These are phyloP conservation scores for Xanthia icteritia DNA, from an alignment of 2,888 invertebrate genomes.

Conservation along the genomic window DNA sequence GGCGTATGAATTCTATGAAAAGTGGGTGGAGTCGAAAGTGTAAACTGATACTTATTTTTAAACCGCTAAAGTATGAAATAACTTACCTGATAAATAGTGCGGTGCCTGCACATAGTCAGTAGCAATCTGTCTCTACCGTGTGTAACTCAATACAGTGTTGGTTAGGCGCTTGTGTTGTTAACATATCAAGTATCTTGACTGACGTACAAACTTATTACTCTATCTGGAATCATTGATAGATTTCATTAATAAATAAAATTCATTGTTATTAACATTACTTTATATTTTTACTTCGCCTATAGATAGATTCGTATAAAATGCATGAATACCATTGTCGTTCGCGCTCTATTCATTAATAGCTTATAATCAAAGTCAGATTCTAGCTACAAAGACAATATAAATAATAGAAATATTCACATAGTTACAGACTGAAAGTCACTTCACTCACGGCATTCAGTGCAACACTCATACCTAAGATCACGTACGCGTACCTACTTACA, in stretches of 20 bases:
- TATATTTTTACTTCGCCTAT: constrained; percentile 77
- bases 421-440: constrained; percentile 69
- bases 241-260: constrained; percentile 46
- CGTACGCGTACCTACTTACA: constrained; percentile 70
- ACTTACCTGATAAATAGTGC: constrained; percentile 15
- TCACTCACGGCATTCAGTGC: constrained; percentile 69
- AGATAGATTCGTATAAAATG: constrained; percentile 84
- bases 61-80: background rate
- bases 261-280: constrained; percentile 65
- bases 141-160: background rate
- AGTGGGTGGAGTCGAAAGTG: no score
- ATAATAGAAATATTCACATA: constrained; percentile 72
- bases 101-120: constrained; percentile 24
- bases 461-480: constrained; percentile 77
- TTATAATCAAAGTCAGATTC: constrained; percentile 71
- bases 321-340: constrained; percentile 80
- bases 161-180: constrained; percentile 27
- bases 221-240: constrained; percentile 25
- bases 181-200: background rate
- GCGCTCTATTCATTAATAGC: constrained; percentile 75
- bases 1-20: no score
- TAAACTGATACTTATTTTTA: background rate
- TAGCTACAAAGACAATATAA: constrained; percentile 73
- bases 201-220: background rate
- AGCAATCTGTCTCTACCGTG: constrained; percentile 35